A percentile compares a stretch with the other conserved stretches of the same genome.
Conservation (phyloP, 2,113 vertebrate species). For the Raja brachyura region DNA sequence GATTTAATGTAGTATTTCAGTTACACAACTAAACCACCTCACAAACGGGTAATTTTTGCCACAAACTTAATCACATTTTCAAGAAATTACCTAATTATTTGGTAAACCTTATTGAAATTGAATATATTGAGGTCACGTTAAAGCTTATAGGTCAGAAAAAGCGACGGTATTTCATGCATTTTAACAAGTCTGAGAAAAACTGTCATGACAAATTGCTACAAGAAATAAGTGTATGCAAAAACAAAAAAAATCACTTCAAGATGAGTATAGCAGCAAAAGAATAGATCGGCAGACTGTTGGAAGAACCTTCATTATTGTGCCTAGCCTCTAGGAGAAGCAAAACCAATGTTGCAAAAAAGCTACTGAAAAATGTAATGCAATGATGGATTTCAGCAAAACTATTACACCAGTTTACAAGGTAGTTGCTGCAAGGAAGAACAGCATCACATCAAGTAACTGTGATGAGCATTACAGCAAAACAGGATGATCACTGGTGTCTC, state of each 20-base stretch:
- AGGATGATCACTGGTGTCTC: too few relatives aligned
- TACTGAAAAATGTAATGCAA: not conserved
- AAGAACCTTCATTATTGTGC: not conserved
- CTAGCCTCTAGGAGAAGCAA: conserved; percentile 12
- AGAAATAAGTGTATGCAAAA: conserved; percentile 8
- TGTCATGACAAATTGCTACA: not conserved
- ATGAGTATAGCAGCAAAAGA: not conserved
- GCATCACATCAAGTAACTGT: conserved; percentile 6
- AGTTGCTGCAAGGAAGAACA: not conserved
- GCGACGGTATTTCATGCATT: not conserved
- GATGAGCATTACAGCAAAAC: not conserved
- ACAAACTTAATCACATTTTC: not conserved
- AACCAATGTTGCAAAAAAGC: not conserved
- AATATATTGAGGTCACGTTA: conserved; percentile 31
- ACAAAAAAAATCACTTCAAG: not conserved
- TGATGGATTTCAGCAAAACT: conserved; percentile 21
- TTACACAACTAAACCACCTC: not conserved
- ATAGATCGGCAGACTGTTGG: not conserved
- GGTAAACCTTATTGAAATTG: not conserved
- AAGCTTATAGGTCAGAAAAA: not conserved
- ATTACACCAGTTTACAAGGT: conserved; percentile 6
- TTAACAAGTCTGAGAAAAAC: conserved; percentile 7
- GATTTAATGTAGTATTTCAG: not conserved
- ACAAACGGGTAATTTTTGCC: not conserved
- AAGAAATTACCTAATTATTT: not conserved